Base-by-base conservation (phyloP, 2,888 invertebrate genomes). In the Pardosa pseudoannulata region DNA sequence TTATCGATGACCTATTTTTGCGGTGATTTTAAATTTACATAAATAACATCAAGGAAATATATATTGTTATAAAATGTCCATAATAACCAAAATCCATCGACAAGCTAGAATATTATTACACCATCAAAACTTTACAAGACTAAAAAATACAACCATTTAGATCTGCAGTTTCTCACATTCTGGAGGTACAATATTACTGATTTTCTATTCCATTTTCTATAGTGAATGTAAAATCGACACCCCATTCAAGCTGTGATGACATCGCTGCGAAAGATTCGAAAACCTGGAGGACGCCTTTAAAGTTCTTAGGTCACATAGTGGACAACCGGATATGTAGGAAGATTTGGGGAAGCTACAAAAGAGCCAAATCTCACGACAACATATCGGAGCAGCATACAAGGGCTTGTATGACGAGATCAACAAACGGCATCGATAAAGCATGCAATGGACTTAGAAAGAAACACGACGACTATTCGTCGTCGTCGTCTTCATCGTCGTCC, bases 281-380 rank as follows among this genome's bases (percentile, higher is more conserved):
- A 29, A n/a, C 73, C 1, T 79, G 79, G 79, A 86, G 65, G 31
- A 39, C 71, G 9, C 87, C 87, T 16, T 68, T 87, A 0, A 50
- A 64, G 13, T 74, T 87, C 62, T 74, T 87, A 0, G 87, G 87
- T 6, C 67, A 82, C 29, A 29, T 87, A 6, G 82, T 87, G 6
- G 87, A 87, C 46, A 72, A 87, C 36, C 46, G 80, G 28, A 56
- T 87, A n/a, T 72, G 87, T 2, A 13, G 73, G 7, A 76, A 65
- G 19, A 28, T 79, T 19, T 78, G 86, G 79, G 56, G 71, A 1
- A 9, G 19, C 27, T 11, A 76, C n/a, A 56, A 73, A 9, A 62
- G 73, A n/a, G 65, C 73, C 1, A 78, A 78, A 39, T 85, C 85
- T 0, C 72, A 32, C 0, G 85, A 79, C 32, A 29, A 67, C n/a